Evolutionary conservation across 2,888 invertebrate species (phyloP).

Genomic region (Amphipyra tragopoginis): DNA sequence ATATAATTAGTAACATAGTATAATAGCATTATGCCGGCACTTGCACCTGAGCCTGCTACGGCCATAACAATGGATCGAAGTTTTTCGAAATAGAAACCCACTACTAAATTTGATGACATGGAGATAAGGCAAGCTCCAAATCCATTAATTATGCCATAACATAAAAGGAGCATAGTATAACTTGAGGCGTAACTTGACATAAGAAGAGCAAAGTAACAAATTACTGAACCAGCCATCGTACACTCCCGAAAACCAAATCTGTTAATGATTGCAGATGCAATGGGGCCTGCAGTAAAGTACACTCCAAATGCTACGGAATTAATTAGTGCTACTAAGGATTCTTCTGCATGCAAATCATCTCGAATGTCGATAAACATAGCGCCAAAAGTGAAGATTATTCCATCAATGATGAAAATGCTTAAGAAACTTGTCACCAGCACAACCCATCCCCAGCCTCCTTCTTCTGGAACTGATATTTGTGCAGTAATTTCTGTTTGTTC

Average conservation of each 20-base stretch:
- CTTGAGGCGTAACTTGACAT: conserved; percentile 72
- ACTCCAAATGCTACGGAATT: conserved; percentile 78
- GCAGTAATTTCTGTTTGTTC: conserved; percentile 82
- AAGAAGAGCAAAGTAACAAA: conserved; percentile 72
- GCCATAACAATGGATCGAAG: conserved; percentile 75
- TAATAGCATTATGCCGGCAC: conserved; percentile 75
- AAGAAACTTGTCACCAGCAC: conserved; percentile 74
- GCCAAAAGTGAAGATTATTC: conserved; percentile 76
- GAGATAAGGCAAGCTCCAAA: conserved; percentile 79
- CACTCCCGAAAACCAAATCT: conserved; percentile 81
- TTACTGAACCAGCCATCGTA: conserved; percentile 76
- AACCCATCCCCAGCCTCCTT: conserved; percentile 83
- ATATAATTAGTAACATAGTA: conserved; percentile 75
- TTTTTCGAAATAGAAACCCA: conserved; percentile 83
- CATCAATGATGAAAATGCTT: conserved; percentile 75
- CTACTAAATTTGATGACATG: conserved; percentile 74
- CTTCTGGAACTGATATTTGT: conserved; percentile 77
- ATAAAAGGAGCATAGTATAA: conserved; percentile 69
- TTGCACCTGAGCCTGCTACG: conserved; percentile 75
- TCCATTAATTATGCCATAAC: conserved; percentile 76
- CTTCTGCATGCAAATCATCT: conserved; percentile 66
- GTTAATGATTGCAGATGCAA: conserved; percentile 80
- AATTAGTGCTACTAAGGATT: conserved; percentile 72
- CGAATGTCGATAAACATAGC: conserved; percentile 72
- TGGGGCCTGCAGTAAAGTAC: conserved; percentile 74